Conservation (phyloP, 1,140 invertebrate genomes). For the Hesperophylax magnus region DNA sequence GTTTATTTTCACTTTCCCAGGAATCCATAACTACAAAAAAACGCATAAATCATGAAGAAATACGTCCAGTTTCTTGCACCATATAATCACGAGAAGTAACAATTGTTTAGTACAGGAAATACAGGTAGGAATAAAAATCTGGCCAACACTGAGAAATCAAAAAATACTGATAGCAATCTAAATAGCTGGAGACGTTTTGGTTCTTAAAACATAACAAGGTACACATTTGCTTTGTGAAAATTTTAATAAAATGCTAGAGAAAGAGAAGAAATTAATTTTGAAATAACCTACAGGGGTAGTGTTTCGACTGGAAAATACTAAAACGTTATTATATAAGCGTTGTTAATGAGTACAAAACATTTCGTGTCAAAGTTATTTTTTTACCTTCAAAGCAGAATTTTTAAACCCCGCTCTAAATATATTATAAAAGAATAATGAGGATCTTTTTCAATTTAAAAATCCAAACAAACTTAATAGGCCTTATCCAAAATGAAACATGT, state of each 20-base stretch:
- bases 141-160: background rate
- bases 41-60: conserved; percentile 26
- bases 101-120: background rate
- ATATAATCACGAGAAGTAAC: conserved; percentile 14
- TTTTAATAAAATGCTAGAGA: background rate
- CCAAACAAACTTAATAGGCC: too few relatives aligned
- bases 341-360: too few relatives aligned
- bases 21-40: background rate
- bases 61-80: background rate
- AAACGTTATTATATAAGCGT: background rate
- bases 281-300: background rate
- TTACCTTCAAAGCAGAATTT: background rate
- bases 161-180: conserved; percentile 12
- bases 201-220: background rate
- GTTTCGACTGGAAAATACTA: background rate
- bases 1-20: background rate
- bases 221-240: background rate
- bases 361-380: background rate
- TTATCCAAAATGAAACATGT: too few relatives aligned
- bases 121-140: background rate
- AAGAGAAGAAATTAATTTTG: conserved; percentile 1
- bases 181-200: background rate
- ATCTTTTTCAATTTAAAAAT: too few relatives aligned
- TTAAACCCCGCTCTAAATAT: too few relatives aligned
- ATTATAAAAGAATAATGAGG: too few relatives aligned